Percentiles rank a stretch among this genome's conserved stretches.
Evolutionary conservation across 2,113 vertebrate species (phyloP).

Genomic region (Lates calcarifer): DNA sequence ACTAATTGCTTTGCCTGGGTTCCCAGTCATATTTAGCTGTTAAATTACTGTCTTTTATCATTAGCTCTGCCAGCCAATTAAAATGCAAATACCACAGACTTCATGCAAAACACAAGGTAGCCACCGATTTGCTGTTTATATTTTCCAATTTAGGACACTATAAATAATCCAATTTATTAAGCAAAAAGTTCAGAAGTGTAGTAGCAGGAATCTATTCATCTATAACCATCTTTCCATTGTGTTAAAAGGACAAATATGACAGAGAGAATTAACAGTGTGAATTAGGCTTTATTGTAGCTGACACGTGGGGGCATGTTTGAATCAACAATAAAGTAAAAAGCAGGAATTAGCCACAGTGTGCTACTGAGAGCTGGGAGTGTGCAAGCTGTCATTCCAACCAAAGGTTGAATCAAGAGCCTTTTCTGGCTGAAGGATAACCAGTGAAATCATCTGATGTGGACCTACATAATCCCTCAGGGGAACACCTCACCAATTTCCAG

Average conservation of each 20-base stretch:
- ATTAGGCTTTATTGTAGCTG: constrained; percentile 12
- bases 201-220: neutral
- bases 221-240: constrained; percentile 15
- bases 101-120: constrained; percentile 31
- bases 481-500: neutral
- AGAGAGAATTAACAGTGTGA: constrained; percentile 9
- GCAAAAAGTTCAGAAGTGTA: neutral
- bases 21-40: constrained; percentile 49
- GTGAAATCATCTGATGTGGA: neutral
- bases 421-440: neutral
- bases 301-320: constrained; percentile 11
- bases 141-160: constrained; percentile 34
- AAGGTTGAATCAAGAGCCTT: neutral
- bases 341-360: constrained; percentile 25
- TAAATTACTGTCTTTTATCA: constrained; percentile 56
- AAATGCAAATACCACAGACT: constrained; percentile 55
- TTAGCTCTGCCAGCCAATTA: constrained; percentile 49
- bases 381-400: constrained; percentile 5
- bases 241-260: constrained; percentile 40
- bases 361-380: neutral
- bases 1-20: constrained; percentile 46
- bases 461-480: neutral
- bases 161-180: constrained; percentile 34
- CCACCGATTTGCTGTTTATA: constrained; percentile 26
- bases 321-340: constrained; percentile 23